Base-by-base conservation (phyloP, 2,113 vertebrate genomes). In the Etia nguti region DNA sequence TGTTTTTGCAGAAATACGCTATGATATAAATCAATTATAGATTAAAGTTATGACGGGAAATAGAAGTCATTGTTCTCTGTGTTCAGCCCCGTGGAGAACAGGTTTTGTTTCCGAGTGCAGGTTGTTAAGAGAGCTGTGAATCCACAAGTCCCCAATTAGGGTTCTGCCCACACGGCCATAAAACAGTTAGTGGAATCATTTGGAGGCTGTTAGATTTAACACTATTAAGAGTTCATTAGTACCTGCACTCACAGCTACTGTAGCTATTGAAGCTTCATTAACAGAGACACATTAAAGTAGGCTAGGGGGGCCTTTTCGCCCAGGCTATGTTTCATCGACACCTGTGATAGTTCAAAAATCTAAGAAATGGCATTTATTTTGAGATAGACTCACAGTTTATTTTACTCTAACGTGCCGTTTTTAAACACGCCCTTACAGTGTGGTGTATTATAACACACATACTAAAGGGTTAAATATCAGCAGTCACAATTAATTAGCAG, bases 191-290 rank as follows among this genome's bases (percentile, higher is more conserved):
- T 82, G 93, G 94, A 96, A 95, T 95, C 94, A 95, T 95, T 95
- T 84, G 77, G 93, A 92, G 94, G 94, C 95, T 94, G 96, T 96
- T 94, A 94, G 94, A 95, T 95, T 91, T 94, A 93, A 92, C 95
- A 93, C 95, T 93, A 96, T 97, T 96, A 96, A 92, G 94, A 96
- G 93, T 96, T 97, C 94, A 97, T 97, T 97, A 96, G 94, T 92
- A 92, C 89, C 92, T 95, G 92, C 87, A 91, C 93, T 95, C 88
- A 92, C 89, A 82, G 85, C 81, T 79, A 65, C 91, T 83, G 85
- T 85, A 87, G 89, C 90, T 86, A 86, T 81, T 82, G 91, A 55
- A 89, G 88, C 81, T 62, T 95, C 90, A 94, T 96, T 96, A 95
- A 92, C 95, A 95, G 84, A 83, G 79, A 56, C 52, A 86, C 41